Conservation (phyloP, 2,113 vertebrate genomes). For the Ellobius talpinus region DNA sequence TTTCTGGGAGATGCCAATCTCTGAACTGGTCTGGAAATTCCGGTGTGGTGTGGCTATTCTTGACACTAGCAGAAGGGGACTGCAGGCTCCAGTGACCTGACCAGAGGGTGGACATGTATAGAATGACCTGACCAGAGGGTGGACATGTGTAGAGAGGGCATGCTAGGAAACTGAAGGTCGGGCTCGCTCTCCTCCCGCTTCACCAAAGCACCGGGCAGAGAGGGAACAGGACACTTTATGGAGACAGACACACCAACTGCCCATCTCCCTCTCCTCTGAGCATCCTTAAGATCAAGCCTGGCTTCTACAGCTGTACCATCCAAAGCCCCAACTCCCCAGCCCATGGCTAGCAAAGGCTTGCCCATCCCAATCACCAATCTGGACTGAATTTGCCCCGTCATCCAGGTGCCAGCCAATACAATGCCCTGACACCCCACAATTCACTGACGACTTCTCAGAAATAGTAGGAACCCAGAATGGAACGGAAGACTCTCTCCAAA, state of each 20-base stretch:
- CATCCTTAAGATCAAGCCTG: neutral
- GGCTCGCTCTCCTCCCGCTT: neutral
- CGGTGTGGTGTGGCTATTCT: neutral
- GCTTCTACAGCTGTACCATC: neutral
- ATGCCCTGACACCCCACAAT: neutral
- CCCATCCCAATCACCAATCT: neutral
- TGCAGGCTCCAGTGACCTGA: neutral
- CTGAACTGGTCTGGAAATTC: neutral
- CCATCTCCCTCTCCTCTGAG: neutral
- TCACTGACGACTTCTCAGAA: slow-evolving; percentile 19
- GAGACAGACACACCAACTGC: neutral
- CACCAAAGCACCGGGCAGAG: neutral
- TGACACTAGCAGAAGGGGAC: neutral
- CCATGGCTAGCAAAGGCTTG: neutral
- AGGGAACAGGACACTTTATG: accelerated
- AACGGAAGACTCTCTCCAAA: neutral
- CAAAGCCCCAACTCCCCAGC: neutral
- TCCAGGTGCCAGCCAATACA: neutral
- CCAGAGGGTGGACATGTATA: too few species aligned
- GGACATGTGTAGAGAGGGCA: neutral
- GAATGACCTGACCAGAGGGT: accelerated
- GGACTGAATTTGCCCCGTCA: neutral
- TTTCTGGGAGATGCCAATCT: neutral
- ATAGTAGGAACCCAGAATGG: slow-evolving; percentile 19
- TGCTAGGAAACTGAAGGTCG: neutral